Evolutionary conservation across 2,888 invertebrate species (phyloP), one percentile per base, ranked within the genome.

Genomic region (Deilephila porcellus): DNA sequence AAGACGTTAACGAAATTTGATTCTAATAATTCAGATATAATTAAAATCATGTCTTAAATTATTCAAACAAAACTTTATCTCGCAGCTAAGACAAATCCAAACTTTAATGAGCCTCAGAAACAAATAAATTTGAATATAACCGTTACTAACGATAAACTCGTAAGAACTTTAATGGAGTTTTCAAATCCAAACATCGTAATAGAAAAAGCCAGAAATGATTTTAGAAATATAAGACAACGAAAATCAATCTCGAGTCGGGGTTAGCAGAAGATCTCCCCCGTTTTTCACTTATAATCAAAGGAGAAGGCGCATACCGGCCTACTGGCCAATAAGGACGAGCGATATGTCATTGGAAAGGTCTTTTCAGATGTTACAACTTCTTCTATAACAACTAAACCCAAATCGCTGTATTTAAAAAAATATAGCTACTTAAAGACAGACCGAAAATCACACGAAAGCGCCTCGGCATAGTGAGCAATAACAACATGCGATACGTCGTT

Each of bases 91-190:
- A 56, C 6, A 56, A 56, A 67, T 25, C 45, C 17, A 6, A 52
- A 67, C 67, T 52, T 67, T 45, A 52, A 67, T 67, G 14, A 52
- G 17, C 14, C 52, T 67, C 19, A 29, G 56, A 67, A 52, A 19
- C 25, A 67, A 67, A 67, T 52, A 52, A n/a, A 45, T 67, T 6
- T 52, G 52, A 52, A 52, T 52, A 20, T 17, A 20, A 25, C 52
- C 25, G 20, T 14, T 25, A 67, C 45, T 25, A 67, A 63, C 19
- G 34, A 19, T 32, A 34, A 63, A 56, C 45, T 67, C 25, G 52
- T 52, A 63, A 67, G 45, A 52, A 6, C 45, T 25, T 17, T 25
- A 67, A 52, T 52, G 25, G 45, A 64, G 52, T 67, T 67, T 3
- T 17, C 17, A 32, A 32, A 29, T 32, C 14, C 6, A 62, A 14